Conservation (phyloP, 2,113 vertebrate genomes). For the Paramormyrops kingsleyae region DNA sequence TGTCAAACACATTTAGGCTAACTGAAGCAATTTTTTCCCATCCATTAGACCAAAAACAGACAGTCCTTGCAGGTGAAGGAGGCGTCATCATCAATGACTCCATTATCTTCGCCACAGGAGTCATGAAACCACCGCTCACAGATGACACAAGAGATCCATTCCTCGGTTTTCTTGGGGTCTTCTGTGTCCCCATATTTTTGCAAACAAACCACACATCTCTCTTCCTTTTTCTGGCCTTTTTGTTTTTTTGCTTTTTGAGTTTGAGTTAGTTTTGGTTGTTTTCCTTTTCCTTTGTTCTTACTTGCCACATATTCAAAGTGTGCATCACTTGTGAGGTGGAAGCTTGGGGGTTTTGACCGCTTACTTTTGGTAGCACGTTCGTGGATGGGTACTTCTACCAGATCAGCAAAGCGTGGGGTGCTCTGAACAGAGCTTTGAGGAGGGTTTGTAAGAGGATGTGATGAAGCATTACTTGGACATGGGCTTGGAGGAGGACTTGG, state of each 20-base stretch:
- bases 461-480: too few relatives aligned
- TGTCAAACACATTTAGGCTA: too few relatives aligned
- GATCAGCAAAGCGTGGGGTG: too few relatives aligned
- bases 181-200: not conserved
- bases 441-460: too few relatives aligned
- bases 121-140: not conserved
- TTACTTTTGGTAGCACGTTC: too few relatives aligned
- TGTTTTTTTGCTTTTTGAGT: not conserved
- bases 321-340: too few relatives aligned
- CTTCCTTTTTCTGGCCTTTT: not conserved
- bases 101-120: not conserved
- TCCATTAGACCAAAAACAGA: not conserved
- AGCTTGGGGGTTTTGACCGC: too few relatives aligned
- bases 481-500: too few relatives aligned
- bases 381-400: too few relatives aligned
- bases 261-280: too few relatives aligned
- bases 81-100: slow-evolving; percentile 5
- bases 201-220: not conserved
- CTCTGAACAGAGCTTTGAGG: too few relatives aligned
- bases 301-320: not conserved
- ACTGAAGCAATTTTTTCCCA: too few relatives aligned
- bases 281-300: not conserved
- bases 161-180: not conserved
- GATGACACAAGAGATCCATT: not conserved
- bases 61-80: not conserved